Conservation (phyloP, 92 coral and sea anemone genomes). For the Umimayanthus chanpuru region DNA sequence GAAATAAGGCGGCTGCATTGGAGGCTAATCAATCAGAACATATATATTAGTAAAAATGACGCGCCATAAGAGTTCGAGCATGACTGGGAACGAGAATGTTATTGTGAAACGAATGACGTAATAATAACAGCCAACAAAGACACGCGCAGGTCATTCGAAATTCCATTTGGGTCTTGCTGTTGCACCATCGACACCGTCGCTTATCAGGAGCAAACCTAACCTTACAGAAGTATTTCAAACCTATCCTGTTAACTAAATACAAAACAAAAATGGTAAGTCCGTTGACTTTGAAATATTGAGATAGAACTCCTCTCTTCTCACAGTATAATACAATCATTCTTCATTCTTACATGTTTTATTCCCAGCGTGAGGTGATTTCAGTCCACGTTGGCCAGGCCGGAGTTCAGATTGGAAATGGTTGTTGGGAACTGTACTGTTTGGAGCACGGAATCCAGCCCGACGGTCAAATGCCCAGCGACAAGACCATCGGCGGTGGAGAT, state of each 20-base stretch:
- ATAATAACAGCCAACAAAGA: neutral
- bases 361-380: neutral
- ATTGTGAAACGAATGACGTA: conserved; percentile 6
- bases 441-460: no score
- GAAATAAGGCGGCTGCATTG: no score
- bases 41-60: no score
- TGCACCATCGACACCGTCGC: neutral
- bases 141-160: neutral
- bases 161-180: neutral
- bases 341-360: neutral
- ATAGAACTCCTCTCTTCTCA: no score
- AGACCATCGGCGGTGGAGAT: no score
- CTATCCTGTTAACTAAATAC: neutral
- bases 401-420: no score
- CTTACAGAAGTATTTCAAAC: no score
- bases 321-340: no score
- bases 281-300: neutral
- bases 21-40: no score
- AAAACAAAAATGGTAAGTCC: neutral
- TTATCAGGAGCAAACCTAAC: neutral
- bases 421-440: no score
- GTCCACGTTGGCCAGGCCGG: conserved; percentile 3
- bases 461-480: no score
- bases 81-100: neutral
- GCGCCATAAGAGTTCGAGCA: neutral